Percentiles rank a stretch among this genome's conserved stretches.
Evolutionary conservation across 2,113 vertebrate species (phyloP).

Genomic region (Neolamprologus fasciatus): DNA sequence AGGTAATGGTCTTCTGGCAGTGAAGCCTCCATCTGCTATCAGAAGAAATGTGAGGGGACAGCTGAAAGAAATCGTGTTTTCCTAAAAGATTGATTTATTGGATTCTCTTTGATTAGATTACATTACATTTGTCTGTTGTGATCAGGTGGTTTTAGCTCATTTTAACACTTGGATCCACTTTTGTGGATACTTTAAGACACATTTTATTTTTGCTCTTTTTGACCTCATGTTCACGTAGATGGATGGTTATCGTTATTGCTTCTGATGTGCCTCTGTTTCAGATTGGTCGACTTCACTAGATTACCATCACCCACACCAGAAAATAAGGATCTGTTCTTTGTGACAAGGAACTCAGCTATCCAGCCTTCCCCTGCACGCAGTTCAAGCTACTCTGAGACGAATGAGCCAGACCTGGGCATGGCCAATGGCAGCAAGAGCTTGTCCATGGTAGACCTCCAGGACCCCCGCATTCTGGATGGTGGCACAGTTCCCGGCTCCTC

Average conservation of each 20-base stretch:
- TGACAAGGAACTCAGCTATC: slow-evolving; percentile 91
- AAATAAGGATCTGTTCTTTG: slow-evolving; percentile 99
- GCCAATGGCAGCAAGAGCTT: slow-evolving; percentile 95
- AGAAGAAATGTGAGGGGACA: neutral
- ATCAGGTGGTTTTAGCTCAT: neutral
- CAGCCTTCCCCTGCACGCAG: slow-evolving; percentile 95
- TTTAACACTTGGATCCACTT: neutral
- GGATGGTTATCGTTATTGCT: neutral
- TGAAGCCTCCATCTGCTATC: slow-evolving; percentile 11
- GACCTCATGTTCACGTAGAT: neutral
- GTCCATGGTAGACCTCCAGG: slow-evolving; percentile 98
- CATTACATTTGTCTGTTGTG: neutral
- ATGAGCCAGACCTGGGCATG: slow-evolving; percentile 90
- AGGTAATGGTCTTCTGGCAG: slow-evolving; percentile 42
- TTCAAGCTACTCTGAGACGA: slow-evolving; percentile 97
- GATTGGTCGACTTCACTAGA: slow-evolving; percentile 96
- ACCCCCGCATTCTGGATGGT: slow-evolving; percentile 81
- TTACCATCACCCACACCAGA: slow-evolving; percentile 97
- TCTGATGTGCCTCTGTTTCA: slow-evolving; percentile 56
- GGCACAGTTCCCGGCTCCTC: slow-evolving; percentile 61
- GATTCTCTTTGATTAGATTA: neutral
- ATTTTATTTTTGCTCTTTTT: neutral
- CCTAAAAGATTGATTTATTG: neutral
- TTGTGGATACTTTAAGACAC: neutral
- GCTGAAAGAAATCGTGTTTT: neutral